Evolutionary conservation across 2,113 vertebrate genomes (phyloP).

Genomic region (Psammodynastes pulverulentus): DNA sequence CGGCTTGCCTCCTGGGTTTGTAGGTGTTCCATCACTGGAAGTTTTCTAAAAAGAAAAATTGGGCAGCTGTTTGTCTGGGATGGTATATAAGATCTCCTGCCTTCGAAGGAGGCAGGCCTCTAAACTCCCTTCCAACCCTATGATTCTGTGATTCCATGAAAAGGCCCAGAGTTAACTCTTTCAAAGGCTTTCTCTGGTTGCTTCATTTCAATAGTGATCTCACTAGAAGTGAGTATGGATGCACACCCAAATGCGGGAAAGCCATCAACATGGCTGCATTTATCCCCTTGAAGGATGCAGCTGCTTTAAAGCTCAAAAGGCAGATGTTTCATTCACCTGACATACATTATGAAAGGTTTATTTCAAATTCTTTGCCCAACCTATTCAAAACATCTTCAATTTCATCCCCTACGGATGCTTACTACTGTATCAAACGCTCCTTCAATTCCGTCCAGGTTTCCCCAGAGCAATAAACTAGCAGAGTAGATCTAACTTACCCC

Average conservation of each 20-base stretch:
- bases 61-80: neutral
- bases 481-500: slow-evolving; percentile 79
- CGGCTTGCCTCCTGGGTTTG: too few species aligned
- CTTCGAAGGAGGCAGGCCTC: neutral
- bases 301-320: neutral
- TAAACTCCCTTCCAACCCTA: neutral
- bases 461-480: neutral
- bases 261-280: neutral
- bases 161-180: neutral
- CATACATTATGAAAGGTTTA: neutral
- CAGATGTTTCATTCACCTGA: neutral
- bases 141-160: neutral
- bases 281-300: neutral
- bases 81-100: neutral
- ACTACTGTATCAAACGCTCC: neutral
- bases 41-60: too few species aligned
- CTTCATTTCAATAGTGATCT: neutral
- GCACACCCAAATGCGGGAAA: neutral
- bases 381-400: neutral
- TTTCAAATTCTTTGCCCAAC: neutral
- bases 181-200: neutral
- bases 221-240: neutral
- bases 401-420: neutral
- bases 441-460: neutral
- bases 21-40: too few species aligned